phyloP scores from a whole-genome alignment of 2,797 vertebrate species.

The Pseudopleuronectes americanus region DNA sequence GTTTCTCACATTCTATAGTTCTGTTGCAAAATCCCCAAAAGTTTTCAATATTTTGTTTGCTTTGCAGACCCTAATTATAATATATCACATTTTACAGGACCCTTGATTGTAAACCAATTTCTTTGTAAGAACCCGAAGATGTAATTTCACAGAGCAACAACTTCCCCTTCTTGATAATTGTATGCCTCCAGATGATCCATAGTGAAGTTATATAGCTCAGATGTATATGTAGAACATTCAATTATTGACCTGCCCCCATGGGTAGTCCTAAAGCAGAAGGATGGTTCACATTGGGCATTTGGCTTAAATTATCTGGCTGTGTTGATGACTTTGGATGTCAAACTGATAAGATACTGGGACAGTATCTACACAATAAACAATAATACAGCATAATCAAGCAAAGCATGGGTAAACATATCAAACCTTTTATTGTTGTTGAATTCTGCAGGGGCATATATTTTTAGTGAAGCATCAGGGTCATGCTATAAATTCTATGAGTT shows the following conservation, averaged over 20 bases:
- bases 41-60: slow-evolving; percentile 72
- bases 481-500: slow-evolving; percentile 92
- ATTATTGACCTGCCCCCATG: slow-evolving; percentile 65
- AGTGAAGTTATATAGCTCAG: slow-evolving; percentile 66
- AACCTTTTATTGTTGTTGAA: slow-evolving; percentile 84
- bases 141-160: slow-evolving; percentile 54
- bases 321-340: slow-evolving; percentile 71
- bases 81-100: slow-evolving; percentile 81
- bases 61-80: slow-evolving; percentile 81
- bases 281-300: slow-evolving; percentile 49
- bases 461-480: slow-evolving; percentile 90
- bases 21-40: slow-evolving; percentile 38
- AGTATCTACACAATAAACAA: slow-evolving; percentile 63
- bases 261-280: slow-evolving; percentile 68
- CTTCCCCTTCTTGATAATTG: slow-evolving; percentile 59
- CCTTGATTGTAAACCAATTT: slow-evolving; percentile 64
- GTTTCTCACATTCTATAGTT: slow-evolving; percentile 51
- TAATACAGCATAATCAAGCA: slow-evolving; percentile 66
- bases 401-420: slow-evolving; percentile 45
- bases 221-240: slow-evolving; percentile 63
- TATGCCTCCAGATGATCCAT: slow-evolving; percentile 64
- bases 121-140: slow-evolving; percentile 56
- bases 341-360: slow-evolving; percentile 78
- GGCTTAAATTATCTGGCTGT: slow-evolving; percentile 66
- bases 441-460: slow-evolving; percentile 90